Percentiles rank a stretch among this genome's conserved stretches.
These are phyloP conservation scores for Odocoileus hemionus DNA, from an alignment of 2,113 vertebrate species.

Conservation along the genomic window DNA sequence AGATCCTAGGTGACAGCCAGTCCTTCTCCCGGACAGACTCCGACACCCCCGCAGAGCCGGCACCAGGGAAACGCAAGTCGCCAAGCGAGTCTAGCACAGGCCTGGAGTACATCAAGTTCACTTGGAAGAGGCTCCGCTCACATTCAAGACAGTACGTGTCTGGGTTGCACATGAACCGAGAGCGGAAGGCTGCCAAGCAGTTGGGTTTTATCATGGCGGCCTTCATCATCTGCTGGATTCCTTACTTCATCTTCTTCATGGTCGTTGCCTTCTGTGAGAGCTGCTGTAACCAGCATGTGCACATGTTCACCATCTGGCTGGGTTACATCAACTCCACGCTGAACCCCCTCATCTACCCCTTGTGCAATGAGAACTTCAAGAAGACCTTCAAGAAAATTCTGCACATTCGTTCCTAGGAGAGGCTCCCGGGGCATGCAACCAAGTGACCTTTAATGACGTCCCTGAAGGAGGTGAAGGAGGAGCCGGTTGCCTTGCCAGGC, in stretches of 20 bases:
- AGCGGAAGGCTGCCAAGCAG: constrained; percentile 94
- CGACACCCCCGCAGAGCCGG: neutral
- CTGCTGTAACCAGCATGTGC: constrained; percentile 83
- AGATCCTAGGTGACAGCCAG: constrained; percentile 74
- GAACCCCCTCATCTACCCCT: constrained; percentile 95
- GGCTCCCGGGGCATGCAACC: neutral
- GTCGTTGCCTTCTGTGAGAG: constrained; percentile 88
- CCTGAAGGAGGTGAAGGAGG: neutral
- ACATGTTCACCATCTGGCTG: constrained; percentile 96
- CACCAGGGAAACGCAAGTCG: neutral
- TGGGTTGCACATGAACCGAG: constrained; percentile 84
- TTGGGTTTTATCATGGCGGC: constrained; percentile 93
- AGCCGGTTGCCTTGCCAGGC: neutral
- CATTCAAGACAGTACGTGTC: constrained; percentile 82
- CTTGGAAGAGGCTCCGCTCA: constrained; percentile 86
- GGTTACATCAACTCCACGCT: constrained; percentile 97
- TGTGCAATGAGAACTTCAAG: constrained; percentile 97
- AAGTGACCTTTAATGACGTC: neutral
- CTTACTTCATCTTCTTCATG: constrained; percentile 95
- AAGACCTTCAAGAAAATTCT: constrained; percentile 94
- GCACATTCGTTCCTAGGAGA: constrained; percentile 70
- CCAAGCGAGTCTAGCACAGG: constrained; percentile 64
- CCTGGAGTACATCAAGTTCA: constrained; percentile 82
- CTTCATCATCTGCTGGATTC: constrained; percentile 96
- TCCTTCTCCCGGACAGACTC: neutral